phyloP scores from a whole-genome alignment of 2,797 vertebrate species.

The Moxostoma hubbsi region DNA sequence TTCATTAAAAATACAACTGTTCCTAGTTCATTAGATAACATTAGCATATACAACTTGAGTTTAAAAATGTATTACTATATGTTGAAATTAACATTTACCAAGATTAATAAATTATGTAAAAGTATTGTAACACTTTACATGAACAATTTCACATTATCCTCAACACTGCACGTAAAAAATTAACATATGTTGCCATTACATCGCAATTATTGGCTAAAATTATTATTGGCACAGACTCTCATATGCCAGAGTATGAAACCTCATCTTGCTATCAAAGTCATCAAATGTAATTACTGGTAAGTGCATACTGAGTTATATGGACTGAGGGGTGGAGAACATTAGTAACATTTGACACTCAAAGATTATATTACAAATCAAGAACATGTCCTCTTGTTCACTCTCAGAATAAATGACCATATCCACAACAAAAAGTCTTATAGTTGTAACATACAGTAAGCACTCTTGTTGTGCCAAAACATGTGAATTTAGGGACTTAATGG shows the following conservation, averaged over 20 bases:
- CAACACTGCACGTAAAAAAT: too few relatives aligned
- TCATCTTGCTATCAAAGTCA: constrained; percentile 13
- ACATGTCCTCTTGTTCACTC: not conserved
- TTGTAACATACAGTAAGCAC: not conserved
- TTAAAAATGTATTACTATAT: too few relatives aligned
- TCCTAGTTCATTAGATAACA: too few relatives aligned
- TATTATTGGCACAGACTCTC: not conserved
- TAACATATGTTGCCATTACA: too few relatives aligned
- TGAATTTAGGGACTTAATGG: too few relatives aligned
- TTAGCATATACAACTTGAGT: too few relatives aligned
- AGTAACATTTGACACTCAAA: too few relatives aligned
- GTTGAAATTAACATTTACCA: too few relatives aligned
- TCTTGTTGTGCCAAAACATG: too few relatives aligned
- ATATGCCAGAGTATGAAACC: constrained; percentile 13
- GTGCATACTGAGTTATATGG: constrained; percentile 3
- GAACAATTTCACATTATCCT: too few relatives aligned
- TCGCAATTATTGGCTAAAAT: not conserved
- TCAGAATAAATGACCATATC: not conserved
- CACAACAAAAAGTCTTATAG: not conserved
- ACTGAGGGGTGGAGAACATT: not conserved
- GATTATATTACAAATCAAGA: not conserved
- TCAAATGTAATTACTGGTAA: constrained; percentile 20
- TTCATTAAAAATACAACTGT: too few relatives aligned
- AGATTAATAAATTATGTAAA: not conserved
- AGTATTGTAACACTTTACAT: too few relatives aligned